Evolutionary conservation across 2,888 invertebrate genomes (phyloP).

Genomic region (Willowsia nigromaculata): DNA sequence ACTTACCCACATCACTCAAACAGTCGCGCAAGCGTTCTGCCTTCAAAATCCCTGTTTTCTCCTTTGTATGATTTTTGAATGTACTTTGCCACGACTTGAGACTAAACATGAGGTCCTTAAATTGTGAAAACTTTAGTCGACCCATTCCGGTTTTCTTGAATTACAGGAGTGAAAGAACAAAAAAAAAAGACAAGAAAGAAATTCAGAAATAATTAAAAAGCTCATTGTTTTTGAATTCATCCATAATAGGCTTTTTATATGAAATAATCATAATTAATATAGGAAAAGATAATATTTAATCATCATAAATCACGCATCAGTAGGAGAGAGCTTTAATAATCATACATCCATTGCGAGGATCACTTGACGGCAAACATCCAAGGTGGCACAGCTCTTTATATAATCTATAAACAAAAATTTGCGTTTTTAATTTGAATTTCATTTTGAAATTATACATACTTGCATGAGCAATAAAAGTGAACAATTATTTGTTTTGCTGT

Average conservation of each 20-base stretch:
- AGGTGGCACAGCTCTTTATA: constrained; percentile 94
- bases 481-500: not conserved
- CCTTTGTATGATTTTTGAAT: constrained; percentile 93
- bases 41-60: constrained; percentile 93
- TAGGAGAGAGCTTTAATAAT: constrained; percentile 79
- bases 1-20: constrained; percentile 88
- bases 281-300: not conserved
- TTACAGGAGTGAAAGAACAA: not conserved
- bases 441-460: constrained; percentile 13
- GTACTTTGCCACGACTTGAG: constrained; percentile 94
- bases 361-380: constrained; percentile 94
- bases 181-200: constrained; percentile 74
- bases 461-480: not conserved
- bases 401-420: constrained; percentile 85
- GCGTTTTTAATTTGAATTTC: not conserved
- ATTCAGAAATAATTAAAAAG: not conserved
- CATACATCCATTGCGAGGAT: constrained; percentile 93
- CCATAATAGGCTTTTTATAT: constrained; percentile 23
- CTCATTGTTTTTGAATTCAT: constrained; percentile 41
- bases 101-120: constrained; percentile 95
- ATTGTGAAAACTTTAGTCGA: constrained; percentile 90
- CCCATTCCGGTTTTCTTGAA: constrained; percentile 87
- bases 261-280: not conserved
- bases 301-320: constrained; percentile 26
- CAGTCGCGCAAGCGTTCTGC: constrained; percentile 93